These are phyloP conservation scores for Eumacrocentrus americanus DNA, from an alignment of 2,888 invertebrate genomes.

Conservation along the genomic window DNA sequence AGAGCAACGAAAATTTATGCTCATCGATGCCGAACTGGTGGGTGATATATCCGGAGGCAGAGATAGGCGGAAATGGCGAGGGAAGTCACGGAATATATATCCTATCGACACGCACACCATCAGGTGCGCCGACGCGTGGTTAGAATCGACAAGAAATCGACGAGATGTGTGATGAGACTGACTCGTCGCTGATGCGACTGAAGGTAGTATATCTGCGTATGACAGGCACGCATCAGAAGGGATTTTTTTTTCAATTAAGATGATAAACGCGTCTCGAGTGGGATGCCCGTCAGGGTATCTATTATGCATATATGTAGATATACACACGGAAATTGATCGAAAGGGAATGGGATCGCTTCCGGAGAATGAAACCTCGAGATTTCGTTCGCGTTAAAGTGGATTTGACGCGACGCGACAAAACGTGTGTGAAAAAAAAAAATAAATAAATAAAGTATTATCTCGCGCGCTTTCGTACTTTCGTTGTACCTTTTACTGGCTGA, in stretches of 20 bases:
- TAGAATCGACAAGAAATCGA: conserved; percentile 9
- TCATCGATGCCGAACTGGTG: not conserved
- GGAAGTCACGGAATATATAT: not conserved
- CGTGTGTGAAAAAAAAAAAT: too few relatives aligned
- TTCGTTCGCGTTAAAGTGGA: conserved; percentile 32
- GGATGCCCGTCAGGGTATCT: conserved; percentile 4
- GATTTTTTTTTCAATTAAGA: conserved; percentile 21
- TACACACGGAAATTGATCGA: too few relatives aligned
- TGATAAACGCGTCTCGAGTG: conserved; percentile 24
- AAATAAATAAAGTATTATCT: too few relatives aligned
- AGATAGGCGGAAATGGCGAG: too few relatives aligned
- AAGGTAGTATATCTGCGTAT: conserved; percentile 4
- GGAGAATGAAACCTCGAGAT: conserved; percentile 32
- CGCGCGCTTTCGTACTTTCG: conserved; percentile 32
- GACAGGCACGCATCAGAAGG: not conserved
- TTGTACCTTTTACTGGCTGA: conserved; percentile 54
- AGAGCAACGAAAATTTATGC: too few relatives aligned
- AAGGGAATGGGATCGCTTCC: conserved; percentile 6
- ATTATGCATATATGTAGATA: not conserved
- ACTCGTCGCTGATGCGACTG: not conserved
- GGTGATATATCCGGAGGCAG: not conserved
- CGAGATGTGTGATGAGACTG: not conserved
- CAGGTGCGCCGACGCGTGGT: conserved; percentile 11
- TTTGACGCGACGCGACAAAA: too few relatives aligned
- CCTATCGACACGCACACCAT: not conserved